phyloP scores from a whole-genome alignment of 2,113 vertebrate genomes.

The Acinonyx jubatus region DNA sequence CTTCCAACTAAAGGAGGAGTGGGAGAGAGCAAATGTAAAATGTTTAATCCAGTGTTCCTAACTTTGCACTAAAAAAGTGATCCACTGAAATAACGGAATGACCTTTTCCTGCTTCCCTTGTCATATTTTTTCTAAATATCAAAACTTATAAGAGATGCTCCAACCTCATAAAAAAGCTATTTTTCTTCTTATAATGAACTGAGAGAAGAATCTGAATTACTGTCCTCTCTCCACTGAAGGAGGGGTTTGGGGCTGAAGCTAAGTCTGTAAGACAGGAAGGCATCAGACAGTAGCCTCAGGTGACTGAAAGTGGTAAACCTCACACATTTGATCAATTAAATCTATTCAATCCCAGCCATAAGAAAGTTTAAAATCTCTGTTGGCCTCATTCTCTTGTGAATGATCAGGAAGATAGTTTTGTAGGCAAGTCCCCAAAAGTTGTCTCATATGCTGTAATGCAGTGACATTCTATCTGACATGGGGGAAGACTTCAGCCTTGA shows the following conservation, averaged over 20 bases:
- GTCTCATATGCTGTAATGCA: background rate
- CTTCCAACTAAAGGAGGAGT: background rate
- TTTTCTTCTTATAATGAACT: background rate
- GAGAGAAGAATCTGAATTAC: background rate
- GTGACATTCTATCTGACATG: background rate
- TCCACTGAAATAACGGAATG: background rate
- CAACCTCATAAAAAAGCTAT: background rate
- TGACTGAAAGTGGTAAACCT: background rate
- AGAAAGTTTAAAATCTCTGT: slow-evolving; percentile 1
- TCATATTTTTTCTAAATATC: background rate
- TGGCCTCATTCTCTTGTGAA: background rate
- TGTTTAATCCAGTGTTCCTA: background rate
- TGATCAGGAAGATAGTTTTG: background rate
- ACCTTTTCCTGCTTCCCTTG: background rate
- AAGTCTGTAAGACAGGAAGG: background rate
- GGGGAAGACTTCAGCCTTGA: background rate
- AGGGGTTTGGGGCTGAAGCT: background rate
- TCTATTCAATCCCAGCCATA: background rate
- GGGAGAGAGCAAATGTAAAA: background rate
- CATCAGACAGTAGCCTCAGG: background rate
- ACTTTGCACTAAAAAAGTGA: background rate
- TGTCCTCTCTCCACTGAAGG: background rate
- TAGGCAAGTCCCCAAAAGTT: background rate
- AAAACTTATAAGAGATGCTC: background rate
- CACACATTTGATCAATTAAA: background rate